Conservation (phyloP, 2,888 invertebrate genomes). For the Drosophila mulleri region DNA sequence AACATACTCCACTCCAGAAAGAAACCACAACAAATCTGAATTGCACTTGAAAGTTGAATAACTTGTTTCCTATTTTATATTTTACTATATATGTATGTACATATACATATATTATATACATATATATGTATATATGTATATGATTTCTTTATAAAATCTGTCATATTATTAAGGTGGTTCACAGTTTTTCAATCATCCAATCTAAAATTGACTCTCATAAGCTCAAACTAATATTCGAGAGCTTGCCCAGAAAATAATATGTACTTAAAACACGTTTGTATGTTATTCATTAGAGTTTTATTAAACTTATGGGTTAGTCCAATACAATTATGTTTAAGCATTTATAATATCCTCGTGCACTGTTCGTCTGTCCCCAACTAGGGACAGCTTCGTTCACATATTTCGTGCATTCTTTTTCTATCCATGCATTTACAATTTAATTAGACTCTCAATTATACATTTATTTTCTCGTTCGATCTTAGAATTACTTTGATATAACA, state of each 20-base stretch:
- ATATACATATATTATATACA: not conserved
- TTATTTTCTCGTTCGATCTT: constrained; percentile 40
- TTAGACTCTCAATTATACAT: constrained; percentile 35
- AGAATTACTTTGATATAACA: constrained; percentile 35
- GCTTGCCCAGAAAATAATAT: not conserved
- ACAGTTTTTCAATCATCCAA: no score
- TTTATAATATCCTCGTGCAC: constrained; percentile 47
- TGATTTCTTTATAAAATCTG: no score
- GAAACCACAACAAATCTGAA: not conserved
- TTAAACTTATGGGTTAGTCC: constrained; percentile 61
- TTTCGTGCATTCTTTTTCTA: constrained; percentile 11
- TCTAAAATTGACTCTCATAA: no score
- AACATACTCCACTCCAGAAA: no score
- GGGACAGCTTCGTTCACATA: constrained; percentile 5
- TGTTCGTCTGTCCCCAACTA: constrained; percentile 9
- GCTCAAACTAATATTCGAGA: no score
- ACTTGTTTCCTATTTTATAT: not conserved
- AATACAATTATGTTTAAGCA: constrained; percentile 62
- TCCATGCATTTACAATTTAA: constrained; percentile 47
- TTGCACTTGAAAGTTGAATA: not conserved
- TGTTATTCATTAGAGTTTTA: constrained; percentile 65
- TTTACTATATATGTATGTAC: not conserved
- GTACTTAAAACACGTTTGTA: not conserved
- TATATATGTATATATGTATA: no score
- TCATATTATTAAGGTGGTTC: no score